Evolutionary conservation across 2,888 invertebrate genomes (phyloP), one percentile per base, ranked within the genome.

Genomic region (Ellobium chinense): DNA sequence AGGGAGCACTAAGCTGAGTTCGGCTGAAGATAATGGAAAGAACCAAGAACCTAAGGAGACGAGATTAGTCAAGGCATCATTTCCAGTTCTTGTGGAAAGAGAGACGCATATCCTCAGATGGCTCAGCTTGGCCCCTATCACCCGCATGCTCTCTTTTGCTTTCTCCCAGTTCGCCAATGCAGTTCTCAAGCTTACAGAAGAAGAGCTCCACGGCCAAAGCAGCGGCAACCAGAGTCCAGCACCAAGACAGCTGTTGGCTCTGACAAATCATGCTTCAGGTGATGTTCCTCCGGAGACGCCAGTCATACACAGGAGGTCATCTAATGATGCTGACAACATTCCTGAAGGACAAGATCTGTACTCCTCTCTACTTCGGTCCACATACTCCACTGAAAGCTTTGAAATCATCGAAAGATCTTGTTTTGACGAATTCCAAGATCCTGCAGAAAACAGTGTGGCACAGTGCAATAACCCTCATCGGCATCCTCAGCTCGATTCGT

Each of bases 351-450:
- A 31, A 1, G 37, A 46, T 9, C 21, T 46, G 14, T 39, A 31
- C 1, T n/a, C 46, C 12, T n/a, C 29, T 29, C 2, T 63, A 12
- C 46, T 7, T 21, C 18, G 27, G 1, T 1, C 62, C 2, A 39
- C 74, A 9, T 39, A 29, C 12, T 74, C 74, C 9, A 31, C 63
- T 9, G 74, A 74, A 0, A 74, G 74, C 29, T 74, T 74, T 63
- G 74, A 60, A 31, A 62, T 74, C 7, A 18, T 74, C 21, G 39
- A 63, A 1, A 31, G 46, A n/a, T 63, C 74, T 2, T 74, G 63
- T 31, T 39, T 46, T 39, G 39, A 31, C 21, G 24, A 12, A 24
- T 29, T 63, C 29, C 27, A 29, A n/a, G 31, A 31, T 29, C n/a
- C n/a, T n/a, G n/a, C n/a, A n/a, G n/a, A n/a, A n/a, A n/a, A n/a